phyloP scores from a whole-genome alignment of 1,140 invertebrate species.

The Ostrea denselamellosa region DNA sequence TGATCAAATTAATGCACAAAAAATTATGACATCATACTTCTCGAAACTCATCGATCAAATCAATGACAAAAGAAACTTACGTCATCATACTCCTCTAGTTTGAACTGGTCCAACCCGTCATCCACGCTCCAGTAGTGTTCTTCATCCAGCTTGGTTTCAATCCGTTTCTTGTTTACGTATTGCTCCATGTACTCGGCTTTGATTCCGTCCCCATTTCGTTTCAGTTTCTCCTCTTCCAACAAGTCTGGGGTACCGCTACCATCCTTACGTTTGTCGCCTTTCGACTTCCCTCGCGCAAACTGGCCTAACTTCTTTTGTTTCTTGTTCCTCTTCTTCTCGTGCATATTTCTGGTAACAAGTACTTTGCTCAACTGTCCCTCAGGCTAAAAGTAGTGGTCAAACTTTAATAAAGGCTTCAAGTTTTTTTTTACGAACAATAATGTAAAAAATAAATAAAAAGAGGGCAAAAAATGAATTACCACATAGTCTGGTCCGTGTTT shows the following conservation, averaged over 20 bases:
- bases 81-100: constrained; percentile 28
- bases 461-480: neutral
- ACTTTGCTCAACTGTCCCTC: constrained; percentile 38
- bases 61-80: neutral
- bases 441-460: neutral
- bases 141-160: constrained; percentile 42
- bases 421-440: neutral
- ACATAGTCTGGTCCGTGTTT: constrained; percentile 39
- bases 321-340: constrained; percentile 43
- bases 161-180: constrained; percentile 41
- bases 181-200: constrained; percentile 48
- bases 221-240: constrained; percentile 1
- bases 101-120: constrained; percentile 26
- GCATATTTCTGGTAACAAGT: constrained; percentile 44
- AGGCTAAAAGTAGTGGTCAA: neutral
- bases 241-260: constrained; percentile 32
- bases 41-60: too few relatives aligned
- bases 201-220: neutral
- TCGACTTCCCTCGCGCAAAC: constrained; percentile 15
- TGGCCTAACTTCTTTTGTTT: neutral
- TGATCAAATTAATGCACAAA: too few relatives aligned
- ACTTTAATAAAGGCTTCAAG: neutral
- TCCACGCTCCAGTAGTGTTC: constrained; percentile 47
- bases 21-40: too few relatives aligned
- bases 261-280: constrained; percentile 12